Conservation (phyloP, 1,140 invertebrate species). For the Schlechtendalia chinensis region DNA sequence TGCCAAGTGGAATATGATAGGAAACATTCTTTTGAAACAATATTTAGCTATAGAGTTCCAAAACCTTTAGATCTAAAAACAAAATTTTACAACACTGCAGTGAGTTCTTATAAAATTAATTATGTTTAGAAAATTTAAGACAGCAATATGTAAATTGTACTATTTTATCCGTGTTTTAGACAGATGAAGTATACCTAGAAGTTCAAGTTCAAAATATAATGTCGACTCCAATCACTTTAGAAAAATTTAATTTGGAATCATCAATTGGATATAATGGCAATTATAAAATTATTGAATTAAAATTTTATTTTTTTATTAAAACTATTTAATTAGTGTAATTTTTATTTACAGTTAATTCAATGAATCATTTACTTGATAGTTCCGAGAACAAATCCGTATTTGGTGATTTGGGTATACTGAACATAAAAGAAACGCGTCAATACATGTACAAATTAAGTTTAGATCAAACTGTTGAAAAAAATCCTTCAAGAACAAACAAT, state of each 20-base stretch:
- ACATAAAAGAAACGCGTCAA: conserved; percentile 77
- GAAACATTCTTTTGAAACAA: conserved; percentile 45
- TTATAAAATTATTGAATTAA: background rate
- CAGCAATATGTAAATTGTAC: background rate
- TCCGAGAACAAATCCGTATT: conserved; percentile 70
- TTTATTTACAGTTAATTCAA: conserved; percentile 11
- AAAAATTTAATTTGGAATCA: conserved; percentile 88
- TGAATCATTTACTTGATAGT: conserved; percentile 28
- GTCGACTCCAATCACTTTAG: conserved; percentile 81
- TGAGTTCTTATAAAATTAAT: background rate
- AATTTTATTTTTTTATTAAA: background rate
- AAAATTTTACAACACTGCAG: conserved; percentile 39
- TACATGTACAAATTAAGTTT: conserved; percentile 85
- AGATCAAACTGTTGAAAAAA: conserved; percentile 72
- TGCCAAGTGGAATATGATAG: conserved; percentile 45
- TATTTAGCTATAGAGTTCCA: conserved; percentile 46
- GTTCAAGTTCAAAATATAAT: conserved; percentile 96
- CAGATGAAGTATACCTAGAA: conserved; percentile 95
- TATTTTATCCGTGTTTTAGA: conserved; percentile 58
- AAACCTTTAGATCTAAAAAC: conserved; percentile 46
- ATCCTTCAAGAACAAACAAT: conserved; percentile 78
- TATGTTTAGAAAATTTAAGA: background rate
- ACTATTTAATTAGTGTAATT: background rate
- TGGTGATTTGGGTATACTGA: conserved; percentile 79
- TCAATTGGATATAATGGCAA: conserved; percentile 79